These are phyloP conservation scores for Mobula hypostoma DNA, from an alignment of 2,113 vertebrate species.

Conservation along the genomic window DNA sequence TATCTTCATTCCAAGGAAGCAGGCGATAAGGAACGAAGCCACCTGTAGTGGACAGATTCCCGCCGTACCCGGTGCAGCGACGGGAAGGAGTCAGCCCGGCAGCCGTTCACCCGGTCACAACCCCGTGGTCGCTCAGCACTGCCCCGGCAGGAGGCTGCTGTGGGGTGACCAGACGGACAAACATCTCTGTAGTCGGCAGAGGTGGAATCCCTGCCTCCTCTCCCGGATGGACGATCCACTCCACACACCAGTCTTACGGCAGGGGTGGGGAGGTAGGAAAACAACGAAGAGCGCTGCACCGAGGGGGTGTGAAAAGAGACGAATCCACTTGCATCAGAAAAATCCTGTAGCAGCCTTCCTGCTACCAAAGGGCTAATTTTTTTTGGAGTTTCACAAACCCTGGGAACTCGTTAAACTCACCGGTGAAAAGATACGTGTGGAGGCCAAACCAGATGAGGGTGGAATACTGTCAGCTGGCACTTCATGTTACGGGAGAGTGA, in stretches of 20 bases:
- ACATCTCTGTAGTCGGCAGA: no score
- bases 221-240: not conserved
- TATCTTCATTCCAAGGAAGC: not conserved
- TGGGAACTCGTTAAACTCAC: not conserved
- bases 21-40: not conserved
- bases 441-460: not conserved
- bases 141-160: not conserved
- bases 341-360: not conserved
- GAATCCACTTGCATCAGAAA: no score
- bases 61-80: not conserved
- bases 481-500: not conserved
- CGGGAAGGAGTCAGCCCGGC: not conserved
- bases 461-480: not conserved
- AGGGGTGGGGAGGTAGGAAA: no score
- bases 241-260: not conserved
- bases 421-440: not conserved
- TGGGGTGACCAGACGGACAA: not conserved
- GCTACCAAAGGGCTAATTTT: fast-evolving
- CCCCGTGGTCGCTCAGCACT: no score
- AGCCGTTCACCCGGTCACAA: not conserved
- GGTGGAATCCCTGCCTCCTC: not conserved
- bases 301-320: not conserved
- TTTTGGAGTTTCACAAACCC: no score
- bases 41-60: not conserved
- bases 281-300: no score